phyloP scores from a whole-genome alignment of 2,113 vertebrate genomes.

The Pluvianellus socialis region DNA sequence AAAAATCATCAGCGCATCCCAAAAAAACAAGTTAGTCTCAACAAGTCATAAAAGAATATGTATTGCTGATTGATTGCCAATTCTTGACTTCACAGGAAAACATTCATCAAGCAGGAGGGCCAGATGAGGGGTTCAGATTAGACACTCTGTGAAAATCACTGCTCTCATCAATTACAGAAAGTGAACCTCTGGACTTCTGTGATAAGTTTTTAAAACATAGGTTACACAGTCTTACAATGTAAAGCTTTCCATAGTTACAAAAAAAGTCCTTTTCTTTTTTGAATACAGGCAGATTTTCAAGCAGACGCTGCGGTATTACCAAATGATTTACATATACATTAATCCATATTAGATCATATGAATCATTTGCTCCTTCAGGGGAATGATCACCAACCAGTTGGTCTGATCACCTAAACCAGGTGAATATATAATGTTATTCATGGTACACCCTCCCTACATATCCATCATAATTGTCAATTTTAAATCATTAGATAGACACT shows the following conservation, averaged over 20 bases:
- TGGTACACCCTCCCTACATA: constrained; percentile 34
- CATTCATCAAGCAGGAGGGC: constrained; percentile 1
- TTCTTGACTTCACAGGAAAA: background rate
- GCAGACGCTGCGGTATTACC: constrained; percentile 43
- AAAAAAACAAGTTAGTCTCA: background rate
- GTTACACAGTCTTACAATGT: background rate
- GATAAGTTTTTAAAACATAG: background rate
- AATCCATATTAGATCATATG: constrained; percentile 61
- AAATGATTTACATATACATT: constrained; percentile 70
- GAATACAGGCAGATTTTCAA: constrained; percentile 54
- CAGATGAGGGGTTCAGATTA: background rate
- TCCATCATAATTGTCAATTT: constrained; percentile 48
- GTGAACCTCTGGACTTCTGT: background rate
- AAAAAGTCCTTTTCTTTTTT: background rate
- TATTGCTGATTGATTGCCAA: background rate
- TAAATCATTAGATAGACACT: constrained; percentile 54
- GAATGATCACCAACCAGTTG: constrained; percentile 56
- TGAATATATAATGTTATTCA: constrained; percentile 34
- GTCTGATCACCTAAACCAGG: constrained; percentile 49
- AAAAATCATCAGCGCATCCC: background rate
- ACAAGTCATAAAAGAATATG: background rate
- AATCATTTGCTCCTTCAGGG: constrained; percentile 51
- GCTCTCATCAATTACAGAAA: background rate
- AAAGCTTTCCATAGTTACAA: background rate
- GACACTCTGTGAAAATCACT: background rate